Base-by-base conservation (phyloP, 2,888 invertebrate species). In the Stramonita haemastoma region DNA sequence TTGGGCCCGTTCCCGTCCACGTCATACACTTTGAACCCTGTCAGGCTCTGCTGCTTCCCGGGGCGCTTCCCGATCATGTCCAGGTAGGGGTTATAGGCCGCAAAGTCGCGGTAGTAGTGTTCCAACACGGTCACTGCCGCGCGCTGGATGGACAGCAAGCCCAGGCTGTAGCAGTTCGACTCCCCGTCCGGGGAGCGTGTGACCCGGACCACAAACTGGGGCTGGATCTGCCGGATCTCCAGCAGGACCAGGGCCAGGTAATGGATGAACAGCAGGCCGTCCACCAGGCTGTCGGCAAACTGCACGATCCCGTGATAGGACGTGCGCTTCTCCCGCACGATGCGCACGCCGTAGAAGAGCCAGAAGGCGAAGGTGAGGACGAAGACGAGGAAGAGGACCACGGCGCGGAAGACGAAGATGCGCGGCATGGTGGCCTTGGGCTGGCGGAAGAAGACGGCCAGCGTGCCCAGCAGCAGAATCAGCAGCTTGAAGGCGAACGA, bases 151-250 rank as follows among this genome's bases (percentile, higher is more conserved):
- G 98, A 99, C 91, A 99, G 96, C 79, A 94, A 91, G 86, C 96
- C 96, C 29, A 95, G 98, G 60, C 92, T 97, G 96, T 98, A 99
- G 0, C 98, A 98, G 93, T 97, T 97, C 92, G 98, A 98, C 93
- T 98, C 98, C 0, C 99, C 99, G 96, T 99, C 99, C 0, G 99
- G 99, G 89, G 99, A 99, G 90, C 99, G 97, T 0, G 99, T 98
- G 91, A 99, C 96, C 86, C 96, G 96, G 26, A 97, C 95, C 29
- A 96, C 95, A 94, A 98, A 99, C 91, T 97, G 97, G 0, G 99
- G 98, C 95, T 98, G 98, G 92, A 98, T 96, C 96, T 99, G 99
- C 77, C 99, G 97, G 90, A 99, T 97, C 96, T 99, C 99, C 94
- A 99, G 97, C 91, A 99, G 96, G 93, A 99, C 97, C 89, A 99